Conservation (phyloP, 64 coral and sea anemone species). For the Porites australiensis region DNA sequence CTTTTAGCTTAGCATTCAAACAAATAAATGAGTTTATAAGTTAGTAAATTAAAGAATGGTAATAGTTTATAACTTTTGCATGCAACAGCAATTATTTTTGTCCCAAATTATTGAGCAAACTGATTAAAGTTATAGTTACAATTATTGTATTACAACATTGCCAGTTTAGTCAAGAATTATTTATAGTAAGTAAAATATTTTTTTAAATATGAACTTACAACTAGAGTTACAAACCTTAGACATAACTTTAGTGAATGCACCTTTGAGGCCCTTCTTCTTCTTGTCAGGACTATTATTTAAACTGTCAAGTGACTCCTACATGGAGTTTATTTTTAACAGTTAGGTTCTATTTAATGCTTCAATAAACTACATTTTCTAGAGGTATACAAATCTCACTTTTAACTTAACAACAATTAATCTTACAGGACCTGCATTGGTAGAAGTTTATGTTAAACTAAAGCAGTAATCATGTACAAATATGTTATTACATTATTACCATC, state of each 20-base stretch:
- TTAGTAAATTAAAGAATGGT: no score
- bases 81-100: no score
- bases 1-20: no score
- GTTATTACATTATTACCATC: no score
- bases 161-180: no score
- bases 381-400: not conserved
- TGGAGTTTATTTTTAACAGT: constrained; percentile 41
- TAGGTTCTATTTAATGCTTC: constrained; percentile 2
- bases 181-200: no score
- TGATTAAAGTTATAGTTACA: no score
- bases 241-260: constrained; percentile 88
- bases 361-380: not conserved
- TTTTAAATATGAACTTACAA: not conserved
- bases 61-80: not conserved
- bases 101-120: no score
- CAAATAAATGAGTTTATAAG: no score
- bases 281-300: constrained; percentile 89
- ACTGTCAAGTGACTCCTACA: constrained; percentile 96
- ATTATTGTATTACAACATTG: no score
- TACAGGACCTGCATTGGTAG: not conserved
- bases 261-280: constrained; percentile 97
- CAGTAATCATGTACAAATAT: not conserved
- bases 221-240: constrained; percentile 90
- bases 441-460: not conserved
- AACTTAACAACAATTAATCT: not conserved